Evolutionary conservation across 2,888 invertebrate species (phyloP), one percentile per base, ranked within the genome.

Genomic region (Amphipyra tragopoginis): DNA sequence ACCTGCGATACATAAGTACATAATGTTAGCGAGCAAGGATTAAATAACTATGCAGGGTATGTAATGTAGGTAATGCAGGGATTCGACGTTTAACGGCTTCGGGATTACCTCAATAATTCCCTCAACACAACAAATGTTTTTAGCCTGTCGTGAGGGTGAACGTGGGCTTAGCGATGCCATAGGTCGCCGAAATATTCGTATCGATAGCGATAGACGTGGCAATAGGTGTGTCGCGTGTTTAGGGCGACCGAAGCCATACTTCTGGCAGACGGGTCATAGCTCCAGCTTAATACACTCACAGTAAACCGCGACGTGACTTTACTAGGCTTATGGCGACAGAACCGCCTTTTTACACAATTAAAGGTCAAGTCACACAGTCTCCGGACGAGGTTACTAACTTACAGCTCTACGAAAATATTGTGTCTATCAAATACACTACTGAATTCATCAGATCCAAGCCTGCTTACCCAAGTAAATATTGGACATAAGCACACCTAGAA

Each of bases 21-120:
- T 85, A 86, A 81, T 86, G 89, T 88, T 87, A 84, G 87, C 86
- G 84, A 89, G 89, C 86, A 89, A 84, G 93, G 93, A 93, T 93
- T 93, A 93, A 92, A 89, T 90, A 92, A 91, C 91, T 91, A 89
- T 88, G 86, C 89, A 82, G 87, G 86, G 88, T 92, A 90, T 92
- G 92, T 93, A 90, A 90, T 90, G 91, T 93, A 92, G 89, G 88
- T 93, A 94, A 93, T 92, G 85, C 92, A 88, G 90, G 93, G 92
- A 91, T 92, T 89, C 91, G 87, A 87, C 90, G 87, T 90, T 93
- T 90, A 92, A 92, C 92, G 94, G 93, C 93, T 93, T 93, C 93
- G 74, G 93, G 93, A 93, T 94, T 93, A 94, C 92, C 88, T 88
- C 87, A 86, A 87, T 93, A 93, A 93, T 90, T 83, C 92, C 90